A percentile compares a stretch with the other conserved stretches of the same genome.
phyloP scores from a whole-genome alignment of 2,888 invertebrate genomes.

The Crossocerus cetratus region DNA sequence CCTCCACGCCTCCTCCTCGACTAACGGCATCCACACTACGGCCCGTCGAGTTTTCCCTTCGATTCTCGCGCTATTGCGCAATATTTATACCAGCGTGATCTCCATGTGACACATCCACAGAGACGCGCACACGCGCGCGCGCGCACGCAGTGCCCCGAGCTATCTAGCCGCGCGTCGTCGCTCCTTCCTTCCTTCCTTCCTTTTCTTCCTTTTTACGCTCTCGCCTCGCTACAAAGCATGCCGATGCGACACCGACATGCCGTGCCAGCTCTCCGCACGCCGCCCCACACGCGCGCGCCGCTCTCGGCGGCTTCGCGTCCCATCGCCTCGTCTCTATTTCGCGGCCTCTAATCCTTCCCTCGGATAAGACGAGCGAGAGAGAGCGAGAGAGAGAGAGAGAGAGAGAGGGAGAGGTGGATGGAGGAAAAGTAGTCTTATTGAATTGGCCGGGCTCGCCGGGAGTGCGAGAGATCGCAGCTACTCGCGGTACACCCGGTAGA shows the following conservation, averaged over 20 bases:
- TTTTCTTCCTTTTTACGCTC: constrained; percentile 3
- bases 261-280: constrained; percentile 23
- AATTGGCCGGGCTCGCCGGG: neutral
- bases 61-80: constrained; percentile 55
- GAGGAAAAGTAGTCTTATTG: neutral
- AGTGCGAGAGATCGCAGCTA: neutral
- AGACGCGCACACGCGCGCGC: too few species aligned
- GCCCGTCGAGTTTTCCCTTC: constrained; percentile 52
- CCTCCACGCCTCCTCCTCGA: too few species aligned
- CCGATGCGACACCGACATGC: constrained; percentile 8
- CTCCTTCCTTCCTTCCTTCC: neutral
- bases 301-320: neutral
- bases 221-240: neutral
- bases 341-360: too few species aligned
- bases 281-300: neutral
- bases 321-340: neutral
- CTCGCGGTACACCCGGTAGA: constrained; percentile 63
- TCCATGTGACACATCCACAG: constrained; percentile 8
- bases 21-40: constrained; percentile 55
- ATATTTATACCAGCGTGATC: constrained; percentile 50
- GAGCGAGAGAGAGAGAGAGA: too few species aligned
- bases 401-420: neutral
- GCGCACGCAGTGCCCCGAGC: too few species aligned
- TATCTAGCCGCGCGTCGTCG: neutral
- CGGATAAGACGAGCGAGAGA: neutral